Conservation (phyloP, 2,888 invertebrate species). For the Hesperia comma region DNA sequence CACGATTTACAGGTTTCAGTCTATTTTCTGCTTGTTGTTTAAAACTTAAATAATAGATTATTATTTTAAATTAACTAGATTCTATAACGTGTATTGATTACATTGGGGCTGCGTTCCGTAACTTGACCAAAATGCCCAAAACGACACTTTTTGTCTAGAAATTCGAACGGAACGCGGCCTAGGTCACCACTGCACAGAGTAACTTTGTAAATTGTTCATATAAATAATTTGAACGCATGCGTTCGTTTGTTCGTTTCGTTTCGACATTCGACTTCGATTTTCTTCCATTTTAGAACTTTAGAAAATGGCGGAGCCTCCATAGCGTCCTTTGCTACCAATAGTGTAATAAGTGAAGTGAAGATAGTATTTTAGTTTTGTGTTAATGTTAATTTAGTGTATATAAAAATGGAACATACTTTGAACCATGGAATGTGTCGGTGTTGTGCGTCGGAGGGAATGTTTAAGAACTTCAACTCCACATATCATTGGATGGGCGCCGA, state of each 20-base stretch:
- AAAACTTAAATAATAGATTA: no score
- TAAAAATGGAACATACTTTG: slow-evolving; percentile 62
- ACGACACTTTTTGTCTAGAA: no score
- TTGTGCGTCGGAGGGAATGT: slow-evolving; percentile 74
- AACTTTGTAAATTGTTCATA: background rate
- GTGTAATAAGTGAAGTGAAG: slow-evolving; percentile 39
- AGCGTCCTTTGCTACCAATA: slow-evolving; percentile 54
- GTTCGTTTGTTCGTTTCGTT: background rate
- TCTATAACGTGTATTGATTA: no score
- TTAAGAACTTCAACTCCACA: slow-evolving; percentile 67
- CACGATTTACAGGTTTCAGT: no score
- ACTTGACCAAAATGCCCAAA: no score
- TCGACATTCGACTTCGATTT: background rate
- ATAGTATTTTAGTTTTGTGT: slow-evolving; percentile 45
- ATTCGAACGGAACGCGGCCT: no score
- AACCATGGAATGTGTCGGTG: slow-evolving; percentile 73
- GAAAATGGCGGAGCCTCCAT: slow-evolving; percentile 67
- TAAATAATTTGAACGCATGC: slow-evolving; percentile 5
- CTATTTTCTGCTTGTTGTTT: no score
- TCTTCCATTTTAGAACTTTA: slow-evolving; percentile 28
- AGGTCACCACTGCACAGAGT: no score
- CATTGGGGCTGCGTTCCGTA: no score
- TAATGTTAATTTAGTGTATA: slow-evolving; percentile 52
- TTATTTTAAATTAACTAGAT: no score
- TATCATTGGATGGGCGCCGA: slow-evolving; percentile 78